Percentiles rank a stretch among this genome's conserved stretches.
phyloP scores from a whole-genome alignment of 2,888 invertebrate species.

The Tinea pellionella region DNA sequence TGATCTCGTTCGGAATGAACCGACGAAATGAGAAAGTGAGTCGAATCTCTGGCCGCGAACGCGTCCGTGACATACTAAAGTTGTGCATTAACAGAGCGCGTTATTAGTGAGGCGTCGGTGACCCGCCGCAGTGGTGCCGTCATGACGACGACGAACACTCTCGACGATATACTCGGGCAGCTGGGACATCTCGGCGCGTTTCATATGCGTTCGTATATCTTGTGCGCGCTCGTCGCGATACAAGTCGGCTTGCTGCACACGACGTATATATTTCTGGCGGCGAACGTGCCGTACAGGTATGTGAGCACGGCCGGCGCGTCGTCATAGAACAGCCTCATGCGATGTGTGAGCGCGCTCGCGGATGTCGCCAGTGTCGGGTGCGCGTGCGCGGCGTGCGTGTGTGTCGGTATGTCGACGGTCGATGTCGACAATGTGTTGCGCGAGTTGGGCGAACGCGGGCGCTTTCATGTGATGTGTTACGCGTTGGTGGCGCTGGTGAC shows the following conservation, averaged over 20 bases:
- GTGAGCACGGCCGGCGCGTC: neutral
- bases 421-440: slow-evolving; percentile 42
- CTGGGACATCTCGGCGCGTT: slow-evolving; percentile 26
- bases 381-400: neutral
- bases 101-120: no score
- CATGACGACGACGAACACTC: slow-evolving; percentile 25
- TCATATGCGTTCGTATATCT: slow-evolving; percentile 25
- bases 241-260: slow-evolving; percentile 67
- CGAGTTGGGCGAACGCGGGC: slow-evolving; percentile 47
- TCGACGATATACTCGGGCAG: slow-evolving; percentile 31
- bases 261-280: slow-evolving; percentile 70
- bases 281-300: slow-evolving; percentile 66
- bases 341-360: neutral
- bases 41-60: no score
- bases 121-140: no score
- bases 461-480: slow-evolving; percentile 46
- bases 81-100: no score
- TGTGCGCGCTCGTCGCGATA: slow-evolving; percentile 51
- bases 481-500: slow-evolving; percentile 32
- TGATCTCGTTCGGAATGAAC: no score
- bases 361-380: neutral
- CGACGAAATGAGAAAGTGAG: no score
- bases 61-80: no score
- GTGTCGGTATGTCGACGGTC: neutral
- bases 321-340: slow-evolving; percentile 45